Conservation (phyloP, 1,140 invertebrate species). For the Trypoxylus dichotomus region DNA sequence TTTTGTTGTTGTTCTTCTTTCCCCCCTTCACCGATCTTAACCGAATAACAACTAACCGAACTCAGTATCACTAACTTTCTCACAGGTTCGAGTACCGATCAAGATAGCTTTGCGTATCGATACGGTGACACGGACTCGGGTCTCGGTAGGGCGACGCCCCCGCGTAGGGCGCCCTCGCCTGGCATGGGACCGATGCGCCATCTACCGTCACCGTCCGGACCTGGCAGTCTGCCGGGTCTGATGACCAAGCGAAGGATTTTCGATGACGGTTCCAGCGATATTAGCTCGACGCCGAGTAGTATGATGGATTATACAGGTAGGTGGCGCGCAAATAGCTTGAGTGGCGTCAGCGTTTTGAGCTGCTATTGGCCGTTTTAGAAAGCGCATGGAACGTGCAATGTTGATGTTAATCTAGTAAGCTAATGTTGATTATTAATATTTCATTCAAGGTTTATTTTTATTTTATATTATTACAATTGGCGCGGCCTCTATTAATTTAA, state of each 20-base stretch:
- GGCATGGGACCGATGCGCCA: conserved; percentile 66
- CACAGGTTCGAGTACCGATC: conserved; percentile 58
- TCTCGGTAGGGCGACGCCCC: conserved; percentile 77
- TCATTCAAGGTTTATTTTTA: too few relatives aligned
- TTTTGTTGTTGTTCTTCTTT: neutral
- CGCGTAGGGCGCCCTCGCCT: conserved; percentile 77
- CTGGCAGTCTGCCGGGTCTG: conserved; percentile 78
- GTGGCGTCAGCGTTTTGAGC: too few relatives aligned
- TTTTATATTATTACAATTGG: too few relatives aligned
- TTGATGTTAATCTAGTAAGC: too few relatives aligned
- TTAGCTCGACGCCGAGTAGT: conserved; percentile 68
- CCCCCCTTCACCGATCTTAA: neutral
- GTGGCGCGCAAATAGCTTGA: conserved; percentile 37
- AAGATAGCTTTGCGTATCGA: conserved; percentile 57
- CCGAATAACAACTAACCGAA: conserved; percentile 13
- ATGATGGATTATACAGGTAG: conserved; percentile 86
- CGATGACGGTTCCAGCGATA: conserved; percentile 85
- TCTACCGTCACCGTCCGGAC: conserved; percentile 74
- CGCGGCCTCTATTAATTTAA: too few relatives aligned
- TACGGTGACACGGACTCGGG: conserved; percentile 76
- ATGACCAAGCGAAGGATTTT: conserved; percentile 73
- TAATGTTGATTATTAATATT: neutral
- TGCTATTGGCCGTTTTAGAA: neutral
- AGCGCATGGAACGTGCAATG: neutral
- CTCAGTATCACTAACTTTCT: conserved; percentile 32